These are phyloP conservation scores for Anoplopoma fimbria DNA, from an alignment of 2,113 vertebrate genomes.

Conservation along the genomic window DNA sequence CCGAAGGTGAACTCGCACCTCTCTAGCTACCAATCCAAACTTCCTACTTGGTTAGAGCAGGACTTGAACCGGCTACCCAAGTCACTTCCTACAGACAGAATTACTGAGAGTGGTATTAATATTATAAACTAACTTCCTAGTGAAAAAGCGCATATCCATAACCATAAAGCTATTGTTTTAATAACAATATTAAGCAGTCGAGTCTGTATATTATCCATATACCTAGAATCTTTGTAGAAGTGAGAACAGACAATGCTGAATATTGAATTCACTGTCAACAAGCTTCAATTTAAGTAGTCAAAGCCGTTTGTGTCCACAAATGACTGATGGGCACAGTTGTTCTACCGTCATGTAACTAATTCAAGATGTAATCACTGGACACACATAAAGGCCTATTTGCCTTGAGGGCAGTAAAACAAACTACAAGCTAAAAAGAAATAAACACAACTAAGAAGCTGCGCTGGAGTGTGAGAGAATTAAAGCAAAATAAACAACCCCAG, in stretches of 20 bases:
- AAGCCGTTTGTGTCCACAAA: constrained; percentile 7
- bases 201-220: background rate
- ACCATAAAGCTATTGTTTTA: background rate
- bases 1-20: background rate
- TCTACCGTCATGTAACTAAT: constrained; percentile 63
- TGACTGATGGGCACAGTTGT: constrained; percentile 62
- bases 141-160: background rate
- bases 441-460: constrained; percentile 70
- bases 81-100: too few species aligned
- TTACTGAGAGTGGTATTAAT: too few species aligned
- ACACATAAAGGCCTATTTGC: constrained; percentile 65
- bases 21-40: background rate
- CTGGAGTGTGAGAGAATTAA: constrained; percentile 73
- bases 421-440: constrained; percentile 73
- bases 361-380: constrained; percentile 71
- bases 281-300: constrained; percentile 1
- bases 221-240: background rate
- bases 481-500: constrained; percentile 81
- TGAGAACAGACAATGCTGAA: constrained; percentile 1
- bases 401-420: constrained; percentile 77
- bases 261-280: background rate
- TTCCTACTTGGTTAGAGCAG: background rate
- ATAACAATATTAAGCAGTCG: background rate
- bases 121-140: too few species aligned
- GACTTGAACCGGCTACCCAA: background rate